Conservation (phyloP, 1,140 invertebrate species). For the Himalopsyche phryganea region DNA sequence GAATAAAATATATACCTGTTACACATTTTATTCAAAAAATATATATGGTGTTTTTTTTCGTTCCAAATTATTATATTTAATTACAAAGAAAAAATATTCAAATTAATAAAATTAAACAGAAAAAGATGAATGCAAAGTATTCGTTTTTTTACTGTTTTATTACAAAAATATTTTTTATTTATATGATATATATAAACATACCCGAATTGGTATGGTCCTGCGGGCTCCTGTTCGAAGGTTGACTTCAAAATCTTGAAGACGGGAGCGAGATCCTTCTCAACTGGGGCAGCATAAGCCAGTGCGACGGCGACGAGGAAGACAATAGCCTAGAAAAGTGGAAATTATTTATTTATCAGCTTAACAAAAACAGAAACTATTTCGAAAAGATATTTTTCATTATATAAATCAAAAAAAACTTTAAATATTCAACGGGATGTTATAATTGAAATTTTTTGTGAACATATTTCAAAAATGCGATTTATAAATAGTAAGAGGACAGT, state of each 20-base stretch:
- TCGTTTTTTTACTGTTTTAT: neutral
- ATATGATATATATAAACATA: slow-evolving; percentile 32
- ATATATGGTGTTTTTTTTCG: slow-evolving; percentile 5
- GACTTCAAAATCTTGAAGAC: slow-evolving; percentile 41
- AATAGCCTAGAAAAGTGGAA: slow-evolving; percentile 20
- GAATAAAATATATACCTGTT: slow-evolving; percentile 6
- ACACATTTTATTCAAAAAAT: slow-evolving; percentile 6
- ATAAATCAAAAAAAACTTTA: neutral
- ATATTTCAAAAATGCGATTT: too few species aligned
- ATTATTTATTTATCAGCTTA: too few species aligned
- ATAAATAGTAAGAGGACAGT: too few species aligned
- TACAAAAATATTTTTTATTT: too few species aligned
- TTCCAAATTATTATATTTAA: neutral
- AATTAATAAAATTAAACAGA: slow-evolving; percentile 13
- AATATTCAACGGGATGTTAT: too few species aligned
- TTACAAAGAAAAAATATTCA: neutral
- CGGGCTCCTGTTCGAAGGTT: slow-evolving; percentile 39
- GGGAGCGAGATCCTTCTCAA: slow-evolving; percentile 24
- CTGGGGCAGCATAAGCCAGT: slow-evolving; percentile 35
- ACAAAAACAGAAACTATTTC: too few species aligned
- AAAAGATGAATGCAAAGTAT: too few species aligned
- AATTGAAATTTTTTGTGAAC: too few species aligned
- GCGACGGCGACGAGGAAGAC: slow-evolving; percentile 43
- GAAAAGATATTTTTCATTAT: neutral
- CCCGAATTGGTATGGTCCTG: slow-evolving; percentile 41